Percentiles rank a stretch among this genome's conserved stretches.
phyloP scores from a whole-genome alignment of 1,140 invertebrate genomes.

The Lucilia cuprina region DNA sequence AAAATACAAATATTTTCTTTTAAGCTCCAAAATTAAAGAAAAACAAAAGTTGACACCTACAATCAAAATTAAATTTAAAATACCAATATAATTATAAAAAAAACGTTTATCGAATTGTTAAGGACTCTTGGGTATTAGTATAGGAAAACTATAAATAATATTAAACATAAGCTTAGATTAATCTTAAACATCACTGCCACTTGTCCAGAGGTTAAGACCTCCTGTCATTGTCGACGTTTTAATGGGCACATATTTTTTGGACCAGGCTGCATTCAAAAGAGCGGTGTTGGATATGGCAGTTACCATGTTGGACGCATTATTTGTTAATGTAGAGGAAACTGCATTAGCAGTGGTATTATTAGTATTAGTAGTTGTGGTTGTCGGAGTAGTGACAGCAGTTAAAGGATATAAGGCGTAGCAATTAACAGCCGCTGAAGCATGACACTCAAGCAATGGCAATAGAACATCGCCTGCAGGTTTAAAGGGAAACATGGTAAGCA shows the following conservation, averaged over 20 bases:
- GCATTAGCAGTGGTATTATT: background rate
- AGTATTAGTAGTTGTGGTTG: background rate
- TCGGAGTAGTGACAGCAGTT: too few relatives aligned
- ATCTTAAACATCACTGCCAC: slow-evolving; percentile 24
- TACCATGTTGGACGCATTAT: background rate
- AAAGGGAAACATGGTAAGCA: too few relatives aligned
- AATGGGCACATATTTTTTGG: slow-evolving; percentile 16
- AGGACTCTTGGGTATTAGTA: too few relatives aligned
- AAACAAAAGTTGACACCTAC: too few relatives aligned
- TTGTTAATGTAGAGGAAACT: background rate
- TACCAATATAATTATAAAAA: too few relatives aligned
- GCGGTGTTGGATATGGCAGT: background rate
- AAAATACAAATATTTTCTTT: too few relatives aligned
- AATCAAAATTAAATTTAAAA: too few relatives aligned
- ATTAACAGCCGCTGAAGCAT: slow-evolving; percentile 1
- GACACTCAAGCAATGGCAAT: slow-evolving; percentile 31
- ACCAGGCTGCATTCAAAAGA: slow-evolving; percentile 7
- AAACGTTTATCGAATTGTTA: too few relatives aligned
- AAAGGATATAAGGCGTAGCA: slow-evolving; percentile 27
- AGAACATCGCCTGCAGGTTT: slow-evolving; percentile 15
- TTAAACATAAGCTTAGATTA: background rate
- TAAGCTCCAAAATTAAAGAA: too few relatives aligned
- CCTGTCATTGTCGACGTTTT: background rate
- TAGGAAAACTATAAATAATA: too few relatives aligned
- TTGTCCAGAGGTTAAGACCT: slow-evolving; percentile 11